These are phyloP conservation scores for Axis porcinus DNA, from an alignment of 2,113 vertebrate species.

Conservation along the genomic window DNA sequence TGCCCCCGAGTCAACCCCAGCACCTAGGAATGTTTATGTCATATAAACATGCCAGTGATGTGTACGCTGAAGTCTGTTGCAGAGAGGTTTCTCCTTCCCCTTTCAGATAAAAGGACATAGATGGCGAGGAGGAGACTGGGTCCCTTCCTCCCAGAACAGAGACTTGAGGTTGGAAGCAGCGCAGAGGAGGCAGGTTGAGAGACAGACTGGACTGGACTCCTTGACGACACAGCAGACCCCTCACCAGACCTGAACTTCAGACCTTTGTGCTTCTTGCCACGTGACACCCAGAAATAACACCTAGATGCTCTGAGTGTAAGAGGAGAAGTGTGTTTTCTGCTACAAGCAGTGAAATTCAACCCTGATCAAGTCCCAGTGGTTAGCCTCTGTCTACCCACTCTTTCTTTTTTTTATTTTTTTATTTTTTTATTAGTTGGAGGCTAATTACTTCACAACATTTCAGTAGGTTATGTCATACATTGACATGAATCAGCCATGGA, in stretches of 20 bases:
- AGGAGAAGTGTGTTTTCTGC: fast-evolving
- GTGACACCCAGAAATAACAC: not conserved
- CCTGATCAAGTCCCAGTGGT: too few species aligned
- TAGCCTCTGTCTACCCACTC: fast-evolving
- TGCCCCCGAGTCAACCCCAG: not conserved
- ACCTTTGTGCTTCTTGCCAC: fast-evolving
- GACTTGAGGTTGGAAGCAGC: too few species aligned
- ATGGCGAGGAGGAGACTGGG: fast-evolving
- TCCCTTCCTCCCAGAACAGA: not conserved
- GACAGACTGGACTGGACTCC: fast-evolving
- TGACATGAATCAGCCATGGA: too few species aligned
- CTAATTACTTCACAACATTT: too few species aligned
- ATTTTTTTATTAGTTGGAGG: too few species aligned
- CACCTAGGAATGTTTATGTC: too few species aligned
- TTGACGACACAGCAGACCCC: fast-evolving
- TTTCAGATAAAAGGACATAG: not conserved
- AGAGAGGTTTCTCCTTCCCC: not conserved
- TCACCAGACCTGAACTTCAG: fast-evolving
- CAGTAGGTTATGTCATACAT: too few species aligned
- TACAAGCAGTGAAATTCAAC: too few species aligned
- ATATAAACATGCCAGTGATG: not conserved
- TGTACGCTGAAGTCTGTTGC: not conserved
- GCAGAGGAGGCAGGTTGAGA: too few species aligned
- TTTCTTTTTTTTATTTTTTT: not conserved
- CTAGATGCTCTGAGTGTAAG: not conserved